Percentiles rank a stretch among this genome's conserved stretches.
phyloP scores from a whole-genome alignment of 2,113 vertebrate genomes.

The Brachyistius frenatus region DNA sequence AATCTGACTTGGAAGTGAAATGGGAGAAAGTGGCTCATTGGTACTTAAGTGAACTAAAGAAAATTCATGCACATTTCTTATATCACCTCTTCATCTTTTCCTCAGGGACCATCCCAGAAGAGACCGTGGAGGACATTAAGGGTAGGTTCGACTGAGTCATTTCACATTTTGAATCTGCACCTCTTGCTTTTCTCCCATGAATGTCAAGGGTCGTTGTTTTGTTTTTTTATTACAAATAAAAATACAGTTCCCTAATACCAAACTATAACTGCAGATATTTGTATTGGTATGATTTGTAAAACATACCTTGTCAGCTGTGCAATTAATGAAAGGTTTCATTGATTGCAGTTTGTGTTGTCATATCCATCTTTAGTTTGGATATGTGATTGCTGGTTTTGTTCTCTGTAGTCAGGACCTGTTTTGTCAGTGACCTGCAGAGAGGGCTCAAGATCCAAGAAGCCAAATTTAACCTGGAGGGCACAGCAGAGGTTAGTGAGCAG shows the following conservation, averaged over 20 bases:
- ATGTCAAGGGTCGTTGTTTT: not conserved
- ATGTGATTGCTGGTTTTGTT: not conserved
- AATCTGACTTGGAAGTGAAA: not conserved
- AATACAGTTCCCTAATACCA: not conserved
- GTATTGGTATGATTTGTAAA: too few species aligned
- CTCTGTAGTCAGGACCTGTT: conserved; percentile 92
- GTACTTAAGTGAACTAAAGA: not conserved
- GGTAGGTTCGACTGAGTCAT: conserved; percentile 80
- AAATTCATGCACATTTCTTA: conserved; percentile 3
- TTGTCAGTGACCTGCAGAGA: conserved; percentile 95
- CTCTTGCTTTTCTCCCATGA: not conserved
- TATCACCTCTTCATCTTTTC: conserved; percentile 31
- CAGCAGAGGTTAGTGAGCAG: conserved; percentile 87
- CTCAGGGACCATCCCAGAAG: conserved; percentile 92
- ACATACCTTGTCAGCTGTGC: too few species aligned
- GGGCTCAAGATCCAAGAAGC: conserved; percentile 96
- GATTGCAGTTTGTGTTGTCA: too few species aligned
- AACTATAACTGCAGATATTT: not conserved
- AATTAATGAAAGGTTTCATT: too few species aligned
- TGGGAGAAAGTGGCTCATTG: not conserved
- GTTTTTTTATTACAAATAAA: not conserved
- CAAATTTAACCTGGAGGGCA: conserved; percentile 95
- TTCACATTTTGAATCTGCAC: not conserved
- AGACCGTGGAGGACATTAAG: conserved; percentile 97
- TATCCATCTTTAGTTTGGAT: not conserved